phyloP scores from a whole-genome alignment of 1,140 invertebrate species.

The Drosophila melanogaster region DNA sequence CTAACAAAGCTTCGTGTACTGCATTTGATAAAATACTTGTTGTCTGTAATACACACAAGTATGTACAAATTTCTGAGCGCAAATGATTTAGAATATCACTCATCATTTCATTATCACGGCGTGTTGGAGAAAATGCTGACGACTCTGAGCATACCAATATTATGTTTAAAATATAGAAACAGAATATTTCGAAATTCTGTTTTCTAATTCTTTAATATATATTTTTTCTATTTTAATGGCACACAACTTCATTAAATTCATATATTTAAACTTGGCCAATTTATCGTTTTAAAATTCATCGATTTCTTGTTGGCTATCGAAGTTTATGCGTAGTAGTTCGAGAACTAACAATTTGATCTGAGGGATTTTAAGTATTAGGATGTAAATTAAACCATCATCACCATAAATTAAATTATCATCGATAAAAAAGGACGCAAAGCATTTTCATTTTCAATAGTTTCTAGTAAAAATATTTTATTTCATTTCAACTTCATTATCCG shows the following conservation, averaged over 20 bases:
- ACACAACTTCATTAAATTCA: too few species aligned
- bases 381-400: neutral
- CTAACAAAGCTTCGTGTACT: conserved; percentile 17
- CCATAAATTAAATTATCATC: too few species aligned
- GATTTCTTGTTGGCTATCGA: neutral
- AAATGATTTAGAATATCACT: conserved; percentile 1
- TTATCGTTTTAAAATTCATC: neutral
- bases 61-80: conserved; percentile 1
- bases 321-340: neutral
- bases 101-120: conserved; percentile 45
- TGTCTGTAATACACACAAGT: conserved; percentile 16
- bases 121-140: conserved; percentile 56
- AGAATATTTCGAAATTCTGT: too few species aligned
- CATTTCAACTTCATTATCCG: neutral
- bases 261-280: neutral
- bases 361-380: neutral
- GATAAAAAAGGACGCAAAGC: too few species aligned
- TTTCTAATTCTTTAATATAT: neutral
- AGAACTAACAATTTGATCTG: too few species aligned
- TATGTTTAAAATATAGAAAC: too few species aligned
- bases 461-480: neutral
- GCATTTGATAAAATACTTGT: conserved; percentile 37
- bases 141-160: too few species aligned
- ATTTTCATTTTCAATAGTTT: neutral
- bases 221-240: too few species aligned